phyloP scores from a whole-genome alignment of 2,888 invertebrate genomes.

The Ophion costatus region DNA sequence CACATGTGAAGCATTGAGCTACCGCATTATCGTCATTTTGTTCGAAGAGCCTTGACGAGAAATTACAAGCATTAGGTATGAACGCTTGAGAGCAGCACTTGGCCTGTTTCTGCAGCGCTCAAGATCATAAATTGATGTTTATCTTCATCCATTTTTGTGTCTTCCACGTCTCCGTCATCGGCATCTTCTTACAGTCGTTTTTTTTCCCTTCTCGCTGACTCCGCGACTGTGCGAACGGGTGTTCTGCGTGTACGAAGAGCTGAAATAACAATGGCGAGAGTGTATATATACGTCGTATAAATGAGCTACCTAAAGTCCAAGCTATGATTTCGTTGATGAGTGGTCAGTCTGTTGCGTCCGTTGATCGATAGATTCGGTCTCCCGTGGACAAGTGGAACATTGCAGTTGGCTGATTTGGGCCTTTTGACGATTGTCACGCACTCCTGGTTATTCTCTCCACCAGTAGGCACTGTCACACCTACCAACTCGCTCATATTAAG shows the following conservation, averaged over 20 bases:
- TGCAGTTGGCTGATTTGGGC: slow-evolving; percentile 82
- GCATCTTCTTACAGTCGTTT: neutral
- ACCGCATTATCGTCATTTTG: slow-evolving; percentile 27
- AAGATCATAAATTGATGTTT: slow-evolving; percentile 11
- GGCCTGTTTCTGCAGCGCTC: neutral
- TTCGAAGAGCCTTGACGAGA: slow-evolving; percentile 41
- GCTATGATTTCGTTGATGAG: slow-evolving; percentile 94
- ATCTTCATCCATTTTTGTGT: neutral
- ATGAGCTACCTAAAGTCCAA: slow-evolving; percentile 91
- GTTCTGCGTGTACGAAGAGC: neutral
- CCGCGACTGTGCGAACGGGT: too few relatives aligned
- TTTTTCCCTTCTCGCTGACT: neutral
- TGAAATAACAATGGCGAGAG: slow-evolving; percentile 41
- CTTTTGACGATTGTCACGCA: slow-evolving; percentile 82
- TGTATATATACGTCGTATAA: slow-evolving; percentile 29
- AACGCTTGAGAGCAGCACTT: neutral
- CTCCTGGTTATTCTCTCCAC: slow-evolving; percentile 81
- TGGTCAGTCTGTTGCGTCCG: slow-evolving; percentile 85
- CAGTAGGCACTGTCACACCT: slow-evolving; percentile 81
- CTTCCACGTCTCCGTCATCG: neutral
- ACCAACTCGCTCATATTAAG: slow-evolving; percentile 83
- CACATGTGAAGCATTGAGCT: slow-evolving; percentile 28
- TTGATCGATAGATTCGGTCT: slow-evolving; percentile 84
- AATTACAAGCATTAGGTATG: slow-evolving; percentile 20
- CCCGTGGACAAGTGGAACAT: slow-evolving; percentile 87